These are phyloP conservation scores for Lepidonotus clava DNA, from an alignment of 2,888 invertebrate species.

Conservation along the genomic window DNA sequence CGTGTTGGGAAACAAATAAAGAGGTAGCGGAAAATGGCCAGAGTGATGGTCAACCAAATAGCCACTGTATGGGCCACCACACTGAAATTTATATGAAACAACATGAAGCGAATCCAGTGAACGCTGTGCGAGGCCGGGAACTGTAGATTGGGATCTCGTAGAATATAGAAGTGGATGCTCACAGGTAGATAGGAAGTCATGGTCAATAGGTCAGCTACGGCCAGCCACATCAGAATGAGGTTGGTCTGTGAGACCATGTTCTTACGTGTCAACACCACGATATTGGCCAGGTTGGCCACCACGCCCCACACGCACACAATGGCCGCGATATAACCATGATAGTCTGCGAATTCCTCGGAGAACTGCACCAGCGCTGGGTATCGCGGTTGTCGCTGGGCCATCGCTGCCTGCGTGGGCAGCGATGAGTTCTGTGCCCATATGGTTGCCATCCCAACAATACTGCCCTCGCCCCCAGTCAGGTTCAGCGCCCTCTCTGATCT, in stretches of 20 bases:
- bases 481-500: too few species aligned
- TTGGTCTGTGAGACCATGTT: constrained; percentile 97
- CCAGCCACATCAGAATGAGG: constrained; percentile 89
- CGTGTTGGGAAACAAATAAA: constrained; percentile 88
- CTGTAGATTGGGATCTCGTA: constrained; percentile 68
- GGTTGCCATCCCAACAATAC: too few species aligned
- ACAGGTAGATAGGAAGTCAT: constrained; percentile 94
- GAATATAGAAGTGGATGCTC: constrained; percentile 85
- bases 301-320: constrained; percentile 94
- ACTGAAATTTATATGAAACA: constrained; percentile 92
- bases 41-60: constrained; percentile 93
- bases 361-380: constrained; percentile 67
- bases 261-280: constrained; percentile 92
- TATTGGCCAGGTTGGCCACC: constrained; percentile 93
- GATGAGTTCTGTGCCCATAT: neutral
- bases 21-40: constrained; percentile 95
- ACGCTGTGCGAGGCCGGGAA: constrained; percentile 73
- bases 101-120: constrained; percentile 80
- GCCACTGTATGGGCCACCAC: constrained; percentile 94
- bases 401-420: neutral
- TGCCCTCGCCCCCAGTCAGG: too few species aligned
- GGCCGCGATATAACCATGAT: constrained; percentile 93
- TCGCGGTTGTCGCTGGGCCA: neutral
- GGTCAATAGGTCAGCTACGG: constrained; percentile 95
- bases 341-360: constrained; percentile 69